A percentile compares a stretch with the other conserved stretches of the same genome.
Evolutionary conservation across 2,797 vertebrate species (phyloP).

Genomic region (Melopsittacus undulatus): DNA sequence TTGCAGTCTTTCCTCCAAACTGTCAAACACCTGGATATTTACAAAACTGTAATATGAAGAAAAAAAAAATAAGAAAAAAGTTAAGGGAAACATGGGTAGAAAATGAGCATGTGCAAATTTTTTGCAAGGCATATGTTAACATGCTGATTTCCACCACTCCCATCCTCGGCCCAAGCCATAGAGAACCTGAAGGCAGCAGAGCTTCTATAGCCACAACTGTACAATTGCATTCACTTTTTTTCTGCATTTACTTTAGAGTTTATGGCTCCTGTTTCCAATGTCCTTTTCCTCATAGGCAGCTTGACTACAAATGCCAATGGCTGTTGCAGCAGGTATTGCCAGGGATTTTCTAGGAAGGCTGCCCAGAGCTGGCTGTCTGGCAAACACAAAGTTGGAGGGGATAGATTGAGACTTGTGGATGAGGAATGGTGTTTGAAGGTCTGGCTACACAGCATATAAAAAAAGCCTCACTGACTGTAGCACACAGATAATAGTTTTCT

Average conservation of each 20-base stretch:
- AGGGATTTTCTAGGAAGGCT: background rate
- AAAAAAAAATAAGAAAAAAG: background rate
- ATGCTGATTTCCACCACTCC: background rate
- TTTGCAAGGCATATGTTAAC: background rate
- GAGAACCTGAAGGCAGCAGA: background rate
- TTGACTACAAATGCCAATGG: background rate
- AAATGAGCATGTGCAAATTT: background rate
- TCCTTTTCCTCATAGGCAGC: background rate
- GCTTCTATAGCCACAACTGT: background rate
- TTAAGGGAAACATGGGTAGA: background rate
- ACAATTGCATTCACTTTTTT: background rate
- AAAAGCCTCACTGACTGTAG: background rate
- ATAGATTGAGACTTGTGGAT: background rate
- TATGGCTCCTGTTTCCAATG: background rate
- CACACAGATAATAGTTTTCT: background rate
- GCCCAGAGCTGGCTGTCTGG: background rate
- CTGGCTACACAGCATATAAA: background rate
- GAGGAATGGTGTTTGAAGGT: background rate
- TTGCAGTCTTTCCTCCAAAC: background rate
- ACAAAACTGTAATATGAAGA: background rate
- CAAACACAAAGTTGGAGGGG: accelerated
- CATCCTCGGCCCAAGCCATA: background rate
- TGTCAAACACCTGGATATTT: background rate
- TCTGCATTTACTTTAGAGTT: background rate
- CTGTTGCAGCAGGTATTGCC: background rate